Evolutionary conservation across 2,888 invertebrate genomes (phyloP).

Genomic region (Drosophila gaucha): DNA sequence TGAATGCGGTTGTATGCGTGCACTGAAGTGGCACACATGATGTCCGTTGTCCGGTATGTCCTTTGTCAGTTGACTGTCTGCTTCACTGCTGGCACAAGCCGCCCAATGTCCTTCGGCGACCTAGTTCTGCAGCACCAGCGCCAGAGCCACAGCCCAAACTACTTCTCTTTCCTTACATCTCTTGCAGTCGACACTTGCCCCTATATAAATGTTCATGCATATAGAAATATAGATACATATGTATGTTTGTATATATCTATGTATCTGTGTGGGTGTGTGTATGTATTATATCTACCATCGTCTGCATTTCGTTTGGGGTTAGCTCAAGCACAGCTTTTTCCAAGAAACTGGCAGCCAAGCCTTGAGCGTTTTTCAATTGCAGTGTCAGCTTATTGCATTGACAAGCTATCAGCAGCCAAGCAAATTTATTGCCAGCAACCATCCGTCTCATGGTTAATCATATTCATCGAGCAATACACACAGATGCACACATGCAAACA

Average conservation of each 20-base stretch:
- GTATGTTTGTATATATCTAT: slow-evolving; percentile 4
- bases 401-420: slow-evolving; percentile 40
- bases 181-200: slow-evolving; percentile 41
- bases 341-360: slow-evolving; percentile 49
- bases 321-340: slow-evolving; percentile 34
- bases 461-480: slow-evolving; percentile 21
- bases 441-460: slow-evolving; percentile 32
- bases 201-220: neutral
- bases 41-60: slow-evolving; percentile 43
- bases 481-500: neutral
- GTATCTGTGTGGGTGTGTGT: slow-evolving; percentile 2
- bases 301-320: slow-evolving; percentile 52
- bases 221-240: slow-evolving; percentile 1
- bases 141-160: neutral
- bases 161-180: slow-evolving; percentile 4
- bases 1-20: slow-evolving; percentile 64
- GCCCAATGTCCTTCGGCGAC: slow-evolving; percentile 69
- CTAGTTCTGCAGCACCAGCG: slow-evolving; percentile 44
- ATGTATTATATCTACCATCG: slow-evolving; percentile 30
- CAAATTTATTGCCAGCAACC: slow-evolving; percentile 29
- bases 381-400: slow-evolving; percentile 59
- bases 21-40: slow-evolving; percentile 72
- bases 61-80: slow-evolving; percentile 49
- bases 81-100: slow-evolving; percentile 42
- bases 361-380: slow-evolving; percentile 69